Evolutionary conservation across 2,113 vertebrate species (phyloP).

Genomic region (Suricata suricatta): DNA sequence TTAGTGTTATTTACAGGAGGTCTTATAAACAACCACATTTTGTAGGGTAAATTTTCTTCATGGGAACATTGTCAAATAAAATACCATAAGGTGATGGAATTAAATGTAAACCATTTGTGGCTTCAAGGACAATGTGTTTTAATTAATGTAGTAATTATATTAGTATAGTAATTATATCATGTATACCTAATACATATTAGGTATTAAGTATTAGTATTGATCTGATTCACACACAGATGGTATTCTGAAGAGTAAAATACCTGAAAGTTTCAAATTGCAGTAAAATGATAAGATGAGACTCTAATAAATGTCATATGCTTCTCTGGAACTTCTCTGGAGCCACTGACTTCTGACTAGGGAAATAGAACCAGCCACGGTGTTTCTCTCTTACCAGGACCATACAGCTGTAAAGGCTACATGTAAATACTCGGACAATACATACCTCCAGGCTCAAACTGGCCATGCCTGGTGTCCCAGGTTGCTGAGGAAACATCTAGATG

Average conservation of each 20-base stretch:
- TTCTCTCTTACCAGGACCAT: not conserved
- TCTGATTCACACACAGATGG: conserved; percentile 39
- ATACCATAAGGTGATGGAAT: not conserved
- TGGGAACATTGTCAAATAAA: not conserved
- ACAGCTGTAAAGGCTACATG: not conserved
- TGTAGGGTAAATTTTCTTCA: not conserved
- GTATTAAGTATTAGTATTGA: conserved; percentile 26
- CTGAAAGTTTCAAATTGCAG: not conserved
- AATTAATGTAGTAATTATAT: not conserved
- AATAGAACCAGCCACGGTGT: not conserved
- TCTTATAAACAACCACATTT: not conserved
- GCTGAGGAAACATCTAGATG: conserved; percentile 63
- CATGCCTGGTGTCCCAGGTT: conserved; percentile 57
- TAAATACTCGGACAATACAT: not conserved
- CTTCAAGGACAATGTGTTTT: conserved; percentile 20
- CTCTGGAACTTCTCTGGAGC: not conserved
- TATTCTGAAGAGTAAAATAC: conserved; percentile 25
- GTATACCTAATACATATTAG: not conserved
- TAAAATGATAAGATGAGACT: not conserved
- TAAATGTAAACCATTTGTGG: not conserved
- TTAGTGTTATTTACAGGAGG: not conserved
- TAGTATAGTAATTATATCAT: not conserved
- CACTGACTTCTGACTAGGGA: not conserved
- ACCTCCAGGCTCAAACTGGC: conserved; percentile 75
- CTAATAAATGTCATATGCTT: not conserved